Evolutionary conservation across 2,113 vertebrate genomes (phyloP).

Genomic region (Corythoichthys intestinalis): DNA sequence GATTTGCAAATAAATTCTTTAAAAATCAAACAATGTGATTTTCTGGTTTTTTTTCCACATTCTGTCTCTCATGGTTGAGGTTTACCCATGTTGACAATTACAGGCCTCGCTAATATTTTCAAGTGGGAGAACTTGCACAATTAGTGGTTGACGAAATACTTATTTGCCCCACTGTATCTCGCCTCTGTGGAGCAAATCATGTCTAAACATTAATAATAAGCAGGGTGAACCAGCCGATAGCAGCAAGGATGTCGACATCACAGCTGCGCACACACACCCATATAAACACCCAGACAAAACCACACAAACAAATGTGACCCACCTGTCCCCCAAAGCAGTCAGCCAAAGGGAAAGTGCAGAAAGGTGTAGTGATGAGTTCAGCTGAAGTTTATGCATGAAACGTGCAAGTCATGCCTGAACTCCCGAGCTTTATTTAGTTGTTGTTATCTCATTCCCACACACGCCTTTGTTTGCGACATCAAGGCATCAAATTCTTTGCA

Average conservation of each 20-base stretch:
- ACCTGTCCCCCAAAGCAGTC: neutral
- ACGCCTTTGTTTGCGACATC: neutral
- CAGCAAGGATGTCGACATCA: neutral
- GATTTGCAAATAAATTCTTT: no score
- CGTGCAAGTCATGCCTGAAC: neutral
- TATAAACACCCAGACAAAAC: neutral
- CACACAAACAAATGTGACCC: neutral
- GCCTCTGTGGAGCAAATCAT: no score
- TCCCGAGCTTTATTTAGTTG: neutral
- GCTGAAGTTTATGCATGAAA: neutral
- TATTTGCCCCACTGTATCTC: no score
- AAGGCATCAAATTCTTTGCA: neutral
- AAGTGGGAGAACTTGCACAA: no score
- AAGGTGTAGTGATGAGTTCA: constrained; percentile 3
- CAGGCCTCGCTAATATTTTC: no score
- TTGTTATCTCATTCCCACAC: neutral
- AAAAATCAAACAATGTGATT: no score
- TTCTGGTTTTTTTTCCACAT: no score
- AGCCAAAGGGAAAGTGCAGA: neutral
- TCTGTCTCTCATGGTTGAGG: no score
- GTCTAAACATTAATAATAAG: no score
- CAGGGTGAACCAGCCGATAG: neutral
- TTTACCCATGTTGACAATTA: no score
- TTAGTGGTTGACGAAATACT: no score
- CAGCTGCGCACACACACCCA: neutral